Base-by-base conservation (phyloP, 2,113 vertebrate species). In the Morone chrysops region DNA sequence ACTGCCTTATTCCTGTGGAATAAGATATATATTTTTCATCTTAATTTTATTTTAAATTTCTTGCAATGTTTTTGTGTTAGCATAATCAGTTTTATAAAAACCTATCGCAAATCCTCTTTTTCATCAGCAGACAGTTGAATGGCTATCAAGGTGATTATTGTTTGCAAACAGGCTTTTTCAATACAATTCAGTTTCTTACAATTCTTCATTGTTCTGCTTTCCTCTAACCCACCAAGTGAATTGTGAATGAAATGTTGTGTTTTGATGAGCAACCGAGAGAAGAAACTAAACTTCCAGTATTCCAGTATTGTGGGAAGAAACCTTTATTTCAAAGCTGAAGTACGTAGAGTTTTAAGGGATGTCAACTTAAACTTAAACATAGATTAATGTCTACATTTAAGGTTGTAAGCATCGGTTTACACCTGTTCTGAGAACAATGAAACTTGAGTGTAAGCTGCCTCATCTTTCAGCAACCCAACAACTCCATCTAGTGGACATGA, bases 1-100 rank as follows among this genome's bases (percentile, higher is more conserved):
- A 13, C 51, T 81, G 40, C 61, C 85, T 88, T 74, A 90, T 93
- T 94, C 91, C 83, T 89, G 73, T 92, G 92, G 90, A 93, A 91
- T 87, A 71, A 81, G 75, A 87, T 56, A 41, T 67, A 50, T 60
- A 40, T 48, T 68, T 51, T 62, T 72, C 36, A 50, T 63, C 31
- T 75, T 68, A 71, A 68, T 75, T 61, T 85, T 71, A 74, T 84
- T 89, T 63, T 2, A 18, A 75, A 45, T 80, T 9, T 31, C 31
- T 80, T 84, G 70, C 41, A 79, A 22, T 51, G 38, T 81, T 81
- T 81, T 76, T 65, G 41, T 56, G 50, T 72, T 41, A 57, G 0
- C 14, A 47, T 36, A 14, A 66, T 20, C 25, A 17, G 10, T 80
- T 69, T 61, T 31, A 18, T 45, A 38, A 18, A 36, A 17, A 38